phyloP scores from a whole-genome alignment of 37 sponge, comb jelly and placozoan species.

The Spongilla lacustris region DNA sequence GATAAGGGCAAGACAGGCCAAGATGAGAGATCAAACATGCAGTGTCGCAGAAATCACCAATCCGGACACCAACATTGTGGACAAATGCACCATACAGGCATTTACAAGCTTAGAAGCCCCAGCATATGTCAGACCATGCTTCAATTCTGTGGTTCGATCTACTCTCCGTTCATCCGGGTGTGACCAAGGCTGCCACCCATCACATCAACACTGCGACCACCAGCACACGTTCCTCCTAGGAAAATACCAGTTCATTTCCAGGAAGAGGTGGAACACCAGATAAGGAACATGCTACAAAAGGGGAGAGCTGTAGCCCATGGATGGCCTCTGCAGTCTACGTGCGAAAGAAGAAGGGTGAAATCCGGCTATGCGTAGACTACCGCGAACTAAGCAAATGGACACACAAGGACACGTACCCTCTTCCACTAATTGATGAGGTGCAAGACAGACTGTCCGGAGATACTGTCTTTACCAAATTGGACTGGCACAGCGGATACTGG shows the following conservation, averaged over 20 bases:
- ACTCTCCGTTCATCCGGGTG: slow-evolving; percentile 47
- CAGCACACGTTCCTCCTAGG: slow-evolving; percentile 40
- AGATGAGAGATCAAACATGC: slow-evolving; percentile 20
- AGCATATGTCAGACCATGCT: slow-evolving; percentile 2
- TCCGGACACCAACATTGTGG: slow-evolving; percentile 20
- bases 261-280: slow-evolving; percentile 51
- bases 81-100: slow-evolving; percentile 48
- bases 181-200: slow-evolving; percentile 35
- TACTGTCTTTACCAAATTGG: slow-evolving; percentile 54
- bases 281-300: slow-evolving; percentile 56
- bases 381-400: slow-evolving; percentile 67
- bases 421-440: slow-evolving; percentile 71
- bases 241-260: slow-evolving; percentile 60
- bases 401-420: slow-evolving; percentile 58
- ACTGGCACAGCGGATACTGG: slow-evolving; percentile 69
- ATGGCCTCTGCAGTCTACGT: slow-evolving; percentile 77
- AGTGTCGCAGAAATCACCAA: slow-evolving; percentile 17
- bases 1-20: neutral
- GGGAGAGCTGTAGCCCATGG: slow-evolving; percentile 68
- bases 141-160: slow-evolving; percentile 24
- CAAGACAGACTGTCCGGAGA: slow-evolving; percentile 59
- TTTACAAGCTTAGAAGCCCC: slow-evolving; percentile 35
- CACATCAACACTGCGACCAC: slow-evolving; percentile 43
- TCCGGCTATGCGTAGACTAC: slow-evolving; percentile 65
- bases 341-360: slow-evolving; percentile 54